A percentile compares a stretch with the other conserved stretches of the same genome.
phyloP scores from a whole-genome alignment of 2,888 invertebrate genomes.

The Drosophila niveifrons region DNA sequence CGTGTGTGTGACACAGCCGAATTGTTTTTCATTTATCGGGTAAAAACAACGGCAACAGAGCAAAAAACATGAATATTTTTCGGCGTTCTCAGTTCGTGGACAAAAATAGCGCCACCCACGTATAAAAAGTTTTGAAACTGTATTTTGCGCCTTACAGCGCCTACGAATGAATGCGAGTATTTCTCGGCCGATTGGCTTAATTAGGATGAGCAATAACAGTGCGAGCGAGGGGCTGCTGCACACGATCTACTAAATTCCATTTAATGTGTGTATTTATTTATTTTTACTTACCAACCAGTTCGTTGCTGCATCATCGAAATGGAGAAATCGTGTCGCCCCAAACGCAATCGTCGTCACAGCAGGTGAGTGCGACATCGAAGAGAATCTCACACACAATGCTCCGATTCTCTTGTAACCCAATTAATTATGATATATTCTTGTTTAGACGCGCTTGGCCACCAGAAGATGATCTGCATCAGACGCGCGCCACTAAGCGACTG shows the following conservation, averaged over 20 bases:
- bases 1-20: conserved; percentile 40
- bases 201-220: conserved; percentile 56
- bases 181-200: conserved; percentile 54
- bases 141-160: conserved; percentile 68
- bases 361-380: conserved; percentile 85
- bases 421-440: neutral
- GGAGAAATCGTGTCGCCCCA: conserved; percentile 86
- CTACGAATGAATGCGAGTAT: conserved; percentile 24
- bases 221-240: conserved; percentile 26
- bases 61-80: conserved; percentile 75
- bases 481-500: conserved; percentile 89
- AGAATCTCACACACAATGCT: neutral
- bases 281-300: conserved; percentile 36
- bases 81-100: conserved; percentile 42
- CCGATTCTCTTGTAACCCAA: neutral
- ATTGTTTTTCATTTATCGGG: conserved; percentile 57
- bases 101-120: conserved; percentile 78
- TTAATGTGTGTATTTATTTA: conserved; percentile 16
- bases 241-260: conserved; percentile 24
- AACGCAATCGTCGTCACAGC: conserved; percentile 90
- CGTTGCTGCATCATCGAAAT: conserved; percentile 59
- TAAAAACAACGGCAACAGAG: conserved; percentile 62
- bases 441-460: conserved; percentile 84
- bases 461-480: conserved; percentile 86
- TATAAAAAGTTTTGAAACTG: conserved; percentile 62